Evolutionary conservation across 2,797 vertebrate species (phyloP).

Genomic region (Sebastes itinus): DNA sequence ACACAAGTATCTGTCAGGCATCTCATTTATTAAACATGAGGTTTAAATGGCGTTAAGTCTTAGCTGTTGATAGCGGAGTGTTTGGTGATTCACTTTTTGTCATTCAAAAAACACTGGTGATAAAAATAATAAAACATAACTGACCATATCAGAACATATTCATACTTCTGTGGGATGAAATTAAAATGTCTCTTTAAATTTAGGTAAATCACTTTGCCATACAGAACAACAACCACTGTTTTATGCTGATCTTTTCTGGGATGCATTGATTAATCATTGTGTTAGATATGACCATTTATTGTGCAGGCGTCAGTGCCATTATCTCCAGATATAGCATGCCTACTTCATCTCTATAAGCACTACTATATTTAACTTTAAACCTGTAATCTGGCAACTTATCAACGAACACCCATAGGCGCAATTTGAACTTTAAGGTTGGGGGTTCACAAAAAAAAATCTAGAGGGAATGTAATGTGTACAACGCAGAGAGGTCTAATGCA

Average conservation of each 20-base stretch:
- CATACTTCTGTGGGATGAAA: not conserved
- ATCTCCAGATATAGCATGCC: not conserved
- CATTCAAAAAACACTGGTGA: not conserved
- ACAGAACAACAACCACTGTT: not conserved
- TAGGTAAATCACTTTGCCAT: not conserved
- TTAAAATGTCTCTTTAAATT: not conserved
- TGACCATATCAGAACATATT: not conserved
- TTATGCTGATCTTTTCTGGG: not conserved
- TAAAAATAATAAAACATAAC: not conserved
- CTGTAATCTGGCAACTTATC: not conserved
- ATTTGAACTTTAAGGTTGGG: too few species aligned
- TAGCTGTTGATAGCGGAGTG: not conserved
- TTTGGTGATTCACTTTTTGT: not conserved
- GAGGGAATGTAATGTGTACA: too few species aligned
- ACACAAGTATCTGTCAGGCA: not conserved
- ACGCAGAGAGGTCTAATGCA: too few species aligned
- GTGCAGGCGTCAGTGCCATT: not conserved
- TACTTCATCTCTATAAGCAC: not conserved
- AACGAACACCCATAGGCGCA: too few species aligned
- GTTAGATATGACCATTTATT: not conserved
- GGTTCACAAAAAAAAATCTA: too few species aligned
- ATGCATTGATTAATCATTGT: not conserved
- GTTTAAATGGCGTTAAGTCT: not conserved
- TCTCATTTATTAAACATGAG: slow-evolving; percentile 10
- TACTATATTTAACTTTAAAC: not conserved